Evolutionary conservation across 2,113 vertebrate species (phyloP).

Genomic region (Chloroceryle aenea): DNA sequence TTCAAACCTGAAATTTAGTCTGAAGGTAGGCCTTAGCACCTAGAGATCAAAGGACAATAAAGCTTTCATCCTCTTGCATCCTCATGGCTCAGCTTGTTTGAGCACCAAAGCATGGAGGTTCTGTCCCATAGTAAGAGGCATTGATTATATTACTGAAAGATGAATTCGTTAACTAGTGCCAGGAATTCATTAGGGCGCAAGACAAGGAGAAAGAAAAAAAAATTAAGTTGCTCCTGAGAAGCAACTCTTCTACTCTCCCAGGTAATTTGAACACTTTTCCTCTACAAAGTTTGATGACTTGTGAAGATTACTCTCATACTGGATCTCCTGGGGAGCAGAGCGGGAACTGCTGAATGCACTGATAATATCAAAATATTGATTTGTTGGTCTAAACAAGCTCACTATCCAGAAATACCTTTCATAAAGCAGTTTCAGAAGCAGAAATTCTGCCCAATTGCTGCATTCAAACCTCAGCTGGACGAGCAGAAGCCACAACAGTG

Average conservation of each 20-base stretch:
- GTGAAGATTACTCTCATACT: neutral
- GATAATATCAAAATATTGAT: neutral
- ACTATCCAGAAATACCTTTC: neutral
- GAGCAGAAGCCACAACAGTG: neutral
- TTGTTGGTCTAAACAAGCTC: neutral
- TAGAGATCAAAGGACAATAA: neutral
- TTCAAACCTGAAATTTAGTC: neutral
- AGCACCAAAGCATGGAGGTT: neutral
- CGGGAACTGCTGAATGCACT: neutral
- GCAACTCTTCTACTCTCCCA: neutral
- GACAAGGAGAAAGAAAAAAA: neutral
- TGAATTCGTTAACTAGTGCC: neutral
- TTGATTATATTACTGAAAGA: neutral
- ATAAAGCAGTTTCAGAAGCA: neutral
- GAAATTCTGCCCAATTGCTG: neutral
- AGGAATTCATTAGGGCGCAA: neutral
- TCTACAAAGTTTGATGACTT: neutral
- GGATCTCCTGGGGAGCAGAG: neutral
- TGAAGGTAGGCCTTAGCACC: neutral
- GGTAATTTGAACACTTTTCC: neutral
- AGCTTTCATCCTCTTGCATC: neutral
- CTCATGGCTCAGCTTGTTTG: neutral
- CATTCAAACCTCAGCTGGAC: neutral
- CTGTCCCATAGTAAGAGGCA: neutral
- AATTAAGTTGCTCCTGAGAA: neutral